phyloP scores from a whole-genome alignment of 1,140 invertebrate genomes.

The Macrobrachium rosenbergii region DNA sequence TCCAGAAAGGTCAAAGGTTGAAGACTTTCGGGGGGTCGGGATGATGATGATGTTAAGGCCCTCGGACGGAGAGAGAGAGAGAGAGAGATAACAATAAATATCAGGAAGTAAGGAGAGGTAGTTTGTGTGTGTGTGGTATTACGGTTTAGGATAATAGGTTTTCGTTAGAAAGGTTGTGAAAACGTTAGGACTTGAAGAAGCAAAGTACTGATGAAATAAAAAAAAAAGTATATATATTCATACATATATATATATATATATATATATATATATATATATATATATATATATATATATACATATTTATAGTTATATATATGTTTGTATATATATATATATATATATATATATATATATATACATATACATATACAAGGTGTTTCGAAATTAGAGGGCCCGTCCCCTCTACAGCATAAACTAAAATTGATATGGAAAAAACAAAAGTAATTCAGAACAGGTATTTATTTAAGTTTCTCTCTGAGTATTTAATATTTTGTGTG shows the following conservation, averaged over 20 bases:
- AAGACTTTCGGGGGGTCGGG: too few relatives aligned
- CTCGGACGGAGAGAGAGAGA: neutral
- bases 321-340: constrained; percentile 23
- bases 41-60: neutral
- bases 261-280: constrained; percentile 9
- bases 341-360: constrained; percentile 14
- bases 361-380: too few relatives aligned
- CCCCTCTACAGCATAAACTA: too few relatives aligned
- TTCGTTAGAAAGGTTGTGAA: too few relatives aligned
- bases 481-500: too few relatives aligned
- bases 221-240: neutral
- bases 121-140: too few relatives aligned
- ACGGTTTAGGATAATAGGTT: too few relatives aligned
- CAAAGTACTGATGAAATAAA: neutral
- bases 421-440: too few relatives aligned
- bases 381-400: too few relatives aligned
- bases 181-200: neutral
- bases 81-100: neutral
- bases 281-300: constrained; percentile 4
- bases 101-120: neutral
- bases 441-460: too few relatives aligned
- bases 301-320: neutral
- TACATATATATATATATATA: constrained; percentile 16
- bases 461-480: too few relatives aligned
- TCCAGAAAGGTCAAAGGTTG: too few relatives aligned